These are phyloP conservation scores for Cettia cetti DNA, from an alignment of 2,113 vertebrate species.

Conservation along the genomic window DNA sequence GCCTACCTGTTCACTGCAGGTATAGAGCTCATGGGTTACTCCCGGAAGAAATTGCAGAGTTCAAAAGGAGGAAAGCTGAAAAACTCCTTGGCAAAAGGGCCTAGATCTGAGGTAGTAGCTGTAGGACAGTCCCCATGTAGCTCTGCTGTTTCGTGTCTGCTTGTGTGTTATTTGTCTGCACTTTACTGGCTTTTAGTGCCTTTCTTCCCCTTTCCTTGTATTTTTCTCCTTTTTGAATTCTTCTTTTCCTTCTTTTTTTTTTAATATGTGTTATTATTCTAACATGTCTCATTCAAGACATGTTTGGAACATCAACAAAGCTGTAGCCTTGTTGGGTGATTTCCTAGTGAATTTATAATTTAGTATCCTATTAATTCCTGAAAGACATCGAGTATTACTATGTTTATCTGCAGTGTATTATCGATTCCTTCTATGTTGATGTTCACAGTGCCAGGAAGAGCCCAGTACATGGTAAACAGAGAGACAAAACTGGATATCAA, in stretches of 20 bases:
- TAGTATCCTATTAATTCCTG: background rate
- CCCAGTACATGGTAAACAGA: background rate
- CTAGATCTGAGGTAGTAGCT: slow-evolving; percentile 78
- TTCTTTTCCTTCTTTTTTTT: too few species aligned
- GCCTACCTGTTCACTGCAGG: slow-evolving; percentile 74
- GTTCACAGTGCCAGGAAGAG: background rate
- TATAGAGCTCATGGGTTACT: slow-evolving; percentile 83
- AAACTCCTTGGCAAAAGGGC: slow-evolving; percentile 75
- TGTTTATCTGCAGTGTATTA: background rate
- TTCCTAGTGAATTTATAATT: background rate
- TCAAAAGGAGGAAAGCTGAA: slow-evolving; percentile 85
- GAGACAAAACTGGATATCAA: background rate
- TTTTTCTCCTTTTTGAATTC: fast-evolving
- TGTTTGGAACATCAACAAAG: background rate
- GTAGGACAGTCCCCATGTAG: background rate
- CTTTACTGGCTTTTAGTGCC: background rate
- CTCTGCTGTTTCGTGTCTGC: background rate
- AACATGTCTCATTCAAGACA: background rate
- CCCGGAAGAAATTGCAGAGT: slow-evolving; percentile 81
- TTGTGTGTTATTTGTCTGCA: slow-evolving; percentile 26
- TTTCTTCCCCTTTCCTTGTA: background rate
- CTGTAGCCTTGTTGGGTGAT: background rate
- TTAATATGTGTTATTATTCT: background rate
- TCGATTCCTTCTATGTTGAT: background rate
- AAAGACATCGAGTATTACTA: background rate